Base-by-base conservation (phyloP, 2,888 invertebrate species). In the Nipponacmea schrenckii region DNA sequence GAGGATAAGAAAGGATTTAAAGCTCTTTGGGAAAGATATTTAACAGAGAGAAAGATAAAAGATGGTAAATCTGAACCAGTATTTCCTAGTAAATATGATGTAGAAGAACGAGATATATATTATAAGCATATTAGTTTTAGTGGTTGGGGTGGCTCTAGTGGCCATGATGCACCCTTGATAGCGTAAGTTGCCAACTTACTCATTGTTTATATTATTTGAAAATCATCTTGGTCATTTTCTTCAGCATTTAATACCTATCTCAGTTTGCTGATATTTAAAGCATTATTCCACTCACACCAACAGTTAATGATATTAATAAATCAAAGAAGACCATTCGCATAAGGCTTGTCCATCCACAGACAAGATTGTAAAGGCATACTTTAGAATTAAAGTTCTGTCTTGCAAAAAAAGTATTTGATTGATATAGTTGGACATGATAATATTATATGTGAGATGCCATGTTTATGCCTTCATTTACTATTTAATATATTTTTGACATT, bases 81-180 rank as follows among this genome's bases (percentile, higher is more conserved):
- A 8, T 88, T 88, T 74, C 86, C 86, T 3, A 73, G 73, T 4
- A 27, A 78, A 0, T 87, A 82, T 74, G 84, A 75, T 24, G 80
- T 86, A 1, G 62, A 80, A 17, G 85, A 83, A 63, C 79, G 88
- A 45, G 89, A 89, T 74, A 70, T 69, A 0, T 85, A 85, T 77
- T 88, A 87, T 72, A 83, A 79, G 50, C 76, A 72, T 14, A 45
- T 84, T 17, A 88, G 88, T 70, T 86, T 77, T 73, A 65, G 71
- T 76, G 88, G 88, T 1, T 85, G 85, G 84, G 88, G 84, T n/a
- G 88, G 88, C n/a, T 70, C 85, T 7, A 85, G 87, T 72, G 89
- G 89, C 7, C 87, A 88, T 74, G 88, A 88, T 78, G 85, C 88
- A 12, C 85, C 86, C 12, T 86, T 88, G 83, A 88, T 89, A 62